These are phyloP conservation scores for Puma concolor DNA, from an alignment of 2,113 vertebrate genomes.

Conservation along the genomic window DNA sequence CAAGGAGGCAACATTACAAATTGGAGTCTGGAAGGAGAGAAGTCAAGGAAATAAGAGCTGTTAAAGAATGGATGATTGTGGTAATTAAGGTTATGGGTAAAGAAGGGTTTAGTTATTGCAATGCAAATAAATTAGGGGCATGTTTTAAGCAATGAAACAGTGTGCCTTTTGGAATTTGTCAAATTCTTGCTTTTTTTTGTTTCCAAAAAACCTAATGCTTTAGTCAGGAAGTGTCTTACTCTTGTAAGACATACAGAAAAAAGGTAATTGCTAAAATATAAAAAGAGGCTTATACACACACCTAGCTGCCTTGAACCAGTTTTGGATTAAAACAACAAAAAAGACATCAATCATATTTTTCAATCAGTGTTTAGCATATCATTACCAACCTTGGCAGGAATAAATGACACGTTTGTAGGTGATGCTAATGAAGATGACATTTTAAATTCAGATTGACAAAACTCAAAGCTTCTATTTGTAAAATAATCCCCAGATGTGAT, in stretches of 20 bases:
- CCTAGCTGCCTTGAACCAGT: background rate
- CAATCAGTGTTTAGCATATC: slow-evolving; percentile 37
- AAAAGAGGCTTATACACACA: background rate
- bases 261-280: slow-evolving; percentile 42
- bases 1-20: background rate
- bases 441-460: slow-evolving; percentile 63
- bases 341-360: slow-evolving; percentile 47
- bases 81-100: slow-evolving; percentile 57
- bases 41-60: background rate
- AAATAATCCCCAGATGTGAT: background rate
- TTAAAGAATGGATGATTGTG: slow-evolving; percentile 21
- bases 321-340: slow-evolving; percentile 30
- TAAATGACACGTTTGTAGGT: slow-evolving; percentile 54
- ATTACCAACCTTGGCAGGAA: slow-evolving; percentile 1
- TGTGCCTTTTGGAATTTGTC: background rate
- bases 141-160: slow-evolving; percentile 6
- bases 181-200: slow-evolving; percentile 9
- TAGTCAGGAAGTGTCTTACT: background rate
- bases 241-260: background rate
- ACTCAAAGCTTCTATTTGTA: slow-evolving; percentile 44
- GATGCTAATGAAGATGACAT: slow-evolving; percentile 45
- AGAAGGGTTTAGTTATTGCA: slow-evolving; percentile 30
- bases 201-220: background rate
- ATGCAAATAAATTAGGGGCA: slow-evolving; percentile 25
- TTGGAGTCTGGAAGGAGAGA: slow-evolving; percentile 46